Percentiles rank a stretch among this genome's conserved stretches.
Evolutionary conservation across 2,888 invertebrate genomes (phyloP).

Genomic region (Cabera pusaria): DNA sequence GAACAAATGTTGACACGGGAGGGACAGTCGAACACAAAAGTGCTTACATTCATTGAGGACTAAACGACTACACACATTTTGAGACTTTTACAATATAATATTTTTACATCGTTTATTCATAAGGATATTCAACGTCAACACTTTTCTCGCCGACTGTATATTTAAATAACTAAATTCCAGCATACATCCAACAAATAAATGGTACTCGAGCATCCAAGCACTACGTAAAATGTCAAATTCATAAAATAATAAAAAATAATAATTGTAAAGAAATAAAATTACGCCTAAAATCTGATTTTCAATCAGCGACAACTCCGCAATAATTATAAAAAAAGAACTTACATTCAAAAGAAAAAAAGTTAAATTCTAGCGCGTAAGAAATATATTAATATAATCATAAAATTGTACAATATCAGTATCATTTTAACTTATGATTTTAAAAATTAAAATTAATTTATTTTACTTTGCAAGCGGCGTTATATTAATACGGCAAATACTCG

Average conservation of each 20-base stretch:
- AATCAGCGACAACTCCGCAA: constrained; percentile 60
- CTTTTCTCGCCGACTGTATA: constrained; percentile 29
- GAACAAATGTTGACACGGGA: too few species aligned
- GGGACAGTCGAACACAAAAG: constrained; percentile 29
- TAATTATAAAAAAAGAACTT: constrained; percentile 63
- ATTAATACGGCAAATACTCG: too few species aligned
- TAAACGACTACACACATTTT: too few species aligned
- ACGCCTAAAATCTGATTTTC: constrained; percentile 60
- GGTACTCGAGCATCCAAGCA: constrained; percentile 21
- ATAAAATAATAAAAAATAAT: constrained; percentile 58
- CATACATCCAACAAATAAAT: constrained; percentile 13
- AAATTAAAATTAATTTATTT: constrained; percentile 19
- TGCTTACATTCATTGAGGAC: not conserved
- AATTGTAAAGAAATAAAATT: constrained; percentile 38
- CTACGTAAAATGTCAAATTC: constrained; percentile 62
- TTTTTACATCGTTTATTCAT: too few species aligned
- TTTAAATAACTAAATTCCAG: constrained; percentile 16
- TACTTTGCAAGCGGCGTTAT: constrained; percentile 20
- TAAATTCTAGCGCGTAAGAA: constrained; percentile 65
- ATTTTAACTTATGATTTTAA: constrained; percentile 43
- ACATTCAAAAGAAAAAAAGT: constrained; percentile 55
- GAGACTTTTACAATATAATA: too few species aligned
- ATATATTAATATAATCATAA: constrained; percentile 64
- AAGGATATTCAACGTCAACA: too few species aligned
- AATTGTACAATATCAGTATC: constrained; percentile 76